Base-by-base conservation (phyloP, 2,888 invertebrate genomes). In the Onthophagus sagittarius region DNA sequence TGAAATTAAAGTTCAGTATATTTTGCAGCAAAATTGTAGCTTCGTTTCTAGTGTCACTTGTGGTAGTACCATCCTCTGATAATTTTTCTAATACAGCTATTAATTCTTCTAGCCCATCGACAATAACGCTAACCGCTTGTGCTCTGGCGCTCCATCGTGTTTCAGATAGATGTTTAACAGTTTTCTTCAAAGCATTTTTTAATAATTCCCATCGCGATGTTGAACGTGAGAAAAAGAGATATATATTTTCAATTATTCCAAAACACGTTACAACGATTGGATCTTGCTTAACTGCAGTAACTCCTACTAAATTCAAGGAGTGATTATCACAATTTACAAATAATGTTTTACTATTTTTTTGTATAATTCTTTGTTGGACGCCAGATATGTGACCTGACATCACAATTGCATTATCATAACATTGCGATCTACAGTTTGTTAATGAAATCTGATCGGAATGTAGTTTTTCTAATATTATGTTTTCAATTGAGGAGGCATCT, bases 111-210 rank as follows among this genome's bases (percentile, higher is more conserved):
- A 73, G 53, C 63, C 70, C 62, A 73, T 73, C 70, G 70, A 73
- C 70, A 23, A 77, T 76, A 75, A 71, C 74, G 69, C 71, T 74
- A 72, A 77, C 77, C 74, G 76, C 75, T 75, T 75, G 71, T 75
- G 63, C 15, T 75, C 74, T 76, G 62, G 75, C 75, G 71, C 75
- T 76, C 75, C 77, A 77, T 77, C 76, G 73, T 74, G 77, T 78
- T 72, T 77, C 77, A 65, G 75, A 77, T 72, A 76, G 75, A 74
- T 77, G 76, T 74, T 77, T 77, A 14, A 76, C 73, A 73, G 75
- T 76, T 75, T 73, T 75, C 31, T 64, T 73, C 63, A 71, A 75
- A 74, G 72, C 23, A 72, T 72, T 72, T 72, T 72, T 72, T 72
- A 72, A 67, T 72, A 72, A 72, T 72, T 75, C 75, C 75, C 73